Evolutionary conservation across 2,113 vertebrate species (phyloP), one percentile per base, ranked within the genome.

Genomic region (Gila orcuttii): DNA sequence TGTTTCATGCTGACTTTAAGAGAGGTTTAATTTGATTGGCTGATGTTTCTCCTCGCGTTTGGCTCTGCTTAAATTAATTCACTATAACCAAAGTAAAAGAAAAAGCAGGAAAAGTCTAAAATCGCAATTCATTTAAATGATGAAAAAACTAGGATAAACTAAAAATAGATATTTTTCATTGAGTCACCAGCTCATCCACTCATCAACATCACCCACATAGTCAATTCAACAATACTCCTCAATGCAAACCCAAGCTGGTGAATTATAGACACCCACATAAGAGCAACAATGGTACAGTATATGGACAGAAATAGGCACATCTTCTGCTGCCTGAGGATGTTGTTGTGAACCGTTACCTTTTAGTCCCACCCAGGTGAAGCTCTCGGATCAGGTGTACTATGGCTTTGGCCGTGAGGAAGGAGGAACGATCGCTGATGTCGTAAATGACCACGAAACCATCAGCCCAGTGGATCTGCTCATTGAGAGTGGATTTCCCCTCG

Each of bases 371-470:
- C 3, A 28, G 17, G 21, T 93, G 93, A 33, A 94, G 89, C 83
- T 97, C 96, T 71, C 94, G 93, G 83, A 97, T 95, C 84, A 95
- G 93, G 90, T 94, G 96, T 12, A 97, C 89, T 23, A 96, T 89
- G 0, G 96, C 94, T 88, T 95, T 96, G 7, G 96, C 97, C 31
- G 95, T 95, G 2, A 95, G 93, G 90, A 98, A 97, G 0, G 96
- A 97, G 4, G 97, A 94, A 33, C 93, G 93, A 91, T 97, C 93
- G 6, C 96, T 97, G 92, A 98, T 98, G 91, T 97, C 96, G 0
- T 97, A 98, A 47, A 97, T 95, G 25, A 98, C 90, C 69, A 98
- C 90, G 84, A 98, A 97, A 2, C 96, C 97, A 13, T 98, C 96
- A 3, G 96, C 96, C 96, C 96, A 97, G 8, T 95, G 96, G 36